Base-by-base conservation (phyloP, 2,797 vertebrate species). In the Myripristis jacobus region DNA sequence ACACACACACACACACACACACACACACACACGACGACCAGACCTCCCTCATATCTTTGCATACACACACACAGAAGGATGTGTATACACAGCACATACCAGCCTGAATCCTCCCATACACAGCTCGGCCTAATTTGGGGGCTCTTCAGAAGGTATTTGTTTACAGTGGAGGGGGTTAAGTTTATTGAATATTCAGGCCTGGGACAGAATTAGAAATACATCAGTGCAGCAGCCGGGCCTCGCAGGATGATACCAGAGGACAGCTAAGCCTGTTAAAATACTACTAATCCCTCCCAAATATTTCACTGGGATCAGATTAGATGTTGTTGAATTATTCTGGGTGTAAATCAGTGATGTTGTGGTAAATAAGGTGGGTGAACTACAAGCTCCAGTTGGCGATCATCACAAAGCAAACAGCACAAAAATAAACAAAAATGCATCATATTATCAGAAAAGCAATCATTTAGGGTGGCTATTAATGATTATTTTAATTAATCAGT, bases 161-260 rank as follows among this genome's bases (percentile, higher is more conserved):
- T 93, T 89, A 92, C 72, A 88, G 51, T 72, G 55, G 51, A 63
- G 59, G 74, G 77, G 73, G 73, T 80, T 77, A 72, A 12, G 80
- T 91, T 92, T 89, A 87, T 81, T 91, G 83, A 89, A 91, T 85
- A 84, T 89, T 87, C 73, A 81, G 57, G 52, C 76, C 71, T 52
- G 57, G 22, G 79, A 75, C 75, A 70, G 55, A 81, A 80, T 88
- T 79, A 88, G 70, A 84, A 85, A 73, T 76, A 13, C 69, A 75
- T 66, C 74, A 78, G 73, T 21, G 38, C 63, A 75, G 73, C 25
- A 60, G 56, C 19, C 0, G 36, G 75, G 46, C n/a, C n/a, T n/a
- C n/a, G 51, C 65, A 27, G 29, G 46, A 72, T 31, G 60, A 70
- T 10, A 73, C 51, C 50, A 72, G 48, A 52, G 63, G 52, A 66